Evolutionary conservation across 2,113 vertebrate genomes (phyloP).

Genomic region (Coptodon bakossiorum): DNA sequence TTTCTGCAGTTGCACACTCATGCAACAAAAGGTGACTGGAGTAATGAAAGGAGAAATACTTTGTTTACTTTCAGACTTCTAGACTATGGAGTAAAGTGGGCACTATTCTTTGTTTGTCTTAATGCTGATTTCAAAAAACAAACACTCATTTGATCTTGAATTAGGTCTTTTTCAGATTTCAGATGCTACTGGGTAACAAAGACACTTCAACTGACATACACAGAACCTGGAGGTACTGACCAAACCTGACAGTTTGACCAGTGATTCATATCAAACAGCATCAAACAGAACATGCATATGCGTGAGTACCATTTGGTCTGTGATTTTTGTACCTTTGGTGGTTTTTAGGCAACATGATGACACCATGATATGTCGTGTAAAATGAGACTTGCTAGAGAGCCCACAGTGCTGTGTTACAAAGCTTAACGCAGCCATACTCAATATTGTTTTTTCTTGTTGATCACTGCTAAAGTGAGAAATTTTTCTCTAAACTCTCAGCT

Average conservation of each 20-base stretch:
- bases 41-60: neutral
- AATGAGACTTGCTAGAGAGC: neutral
- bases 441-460: neutral
- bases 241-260: neutral
- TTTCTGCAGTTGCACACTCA: neutral
- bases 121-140: neutral
- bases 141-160: neutral
- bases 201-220: neutral
- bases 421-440: neutral
- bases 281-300: neutral
- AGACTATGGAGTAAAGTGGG: neutral
- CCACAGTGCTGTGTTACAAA: neutral
- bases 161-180: neutral
- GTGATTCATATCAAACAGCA: neutral
- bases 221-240: neutral
- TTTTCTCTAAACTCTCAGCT: fast-evolving
- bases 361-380: neutral
- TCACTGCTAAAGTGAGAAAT: neutral
- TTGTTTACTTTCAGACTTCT: neutral
- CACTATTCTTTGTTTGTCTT: neutral
- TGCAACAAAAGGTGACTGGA: neutral
- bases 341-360: neutral
- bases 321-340: neutral
- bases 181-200: neutral
- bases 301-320: fast-evolving